Base-by-base conservation (phyloP, 2,797 vertebrate genomes). In the Phoxinus dragarum region DNA sequence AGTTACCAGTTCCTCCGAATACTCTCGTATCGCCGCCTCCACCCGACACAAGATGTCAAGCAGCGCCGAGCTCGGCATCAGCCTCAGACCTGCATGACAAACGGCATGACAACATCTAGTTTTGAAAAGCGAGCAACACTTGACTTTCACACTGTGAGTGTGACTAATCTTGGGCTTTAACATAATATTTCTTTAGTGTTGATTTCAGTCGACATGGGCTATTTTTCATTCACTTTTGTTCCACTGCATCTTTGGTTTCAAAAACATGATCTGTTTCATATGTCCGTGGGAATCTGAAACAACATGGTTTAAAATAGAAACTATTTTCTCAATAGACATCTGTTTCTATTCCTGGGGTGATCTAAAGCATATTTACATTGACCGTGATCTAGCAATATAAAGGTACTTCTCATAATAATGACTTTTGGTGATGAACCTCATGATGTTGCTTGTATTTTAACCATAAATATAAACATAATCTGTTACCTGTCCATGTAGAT, bases 1-100 rank as follows among this genome's bases (percentile, higher is more conserved):
- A n/a, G 94, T 93, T 81, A 98, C 96, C 89, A 98, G 94, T 89
- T 98, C 97, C 93, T 98, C 97, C 0, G 97, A 98, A 93, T 96
- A 98, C 87, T 97, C 95, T 0, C 94, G 94, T 91, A 98, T 97
- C 52, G 96, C 93, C 0, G 91, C 92, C 89, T 98, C 96, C 80
- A 98, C 94, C 40, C 96, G 94, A 17, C 95, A 94, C 92, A 98
- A 94, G 88, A 98, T 94, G 83, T 97, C 95, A 0, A 90, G 88
- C 77, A 98, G 93, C 0, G 95, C 93, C 0, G 94, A 91, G 77
- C 92, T 95, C 8, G 96, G 94, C 97, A 98, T 96, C 91, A 96
- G 94, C 71, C 93, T 95, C 90, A 98, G 93, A 56, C 97, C 97
- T 98, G 92, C 40, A 16, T 42, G 23, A 75, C 23, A 36, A 52